These are phyloP conservation scores for Parotocinclus haroldoi DNA, from an alignment of 2,797 vertebrate species.

Conservation along the genomic window DNA sequence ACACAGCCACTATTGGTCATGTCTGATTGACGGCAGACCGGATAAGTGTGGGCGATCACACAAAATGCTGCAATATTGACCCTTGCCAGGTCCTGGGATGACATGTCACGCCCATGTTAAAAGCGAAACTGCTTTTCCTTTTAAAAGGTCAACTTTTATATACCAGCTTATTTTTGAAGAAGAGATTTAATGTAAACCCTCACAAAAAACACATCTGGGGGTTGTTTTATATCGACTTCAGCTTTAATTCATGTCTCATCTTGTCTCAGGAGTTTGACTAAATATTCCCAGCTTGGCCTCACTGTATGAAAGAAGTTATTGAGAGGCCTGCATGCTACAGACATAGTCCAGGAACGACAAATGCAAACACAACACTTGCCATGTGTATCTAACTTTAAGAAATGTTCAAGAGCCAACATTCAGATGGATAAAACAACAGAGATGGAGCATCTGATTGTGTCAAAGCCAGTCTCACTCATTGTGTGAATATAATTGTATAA, in stretches of 20 bases:
- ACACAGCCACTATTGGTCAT: too few species aligned
- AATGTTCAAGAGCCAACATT: background rate
- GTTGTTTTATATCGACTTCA: background rate
- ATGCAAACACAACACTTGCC: background rate
- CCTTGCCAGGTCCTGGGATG: too few species aligned
- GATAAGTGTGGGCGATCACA: too few species aligned
- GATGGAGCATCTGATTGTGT: background rate
- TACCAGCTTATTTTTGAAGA: too few species aligned
- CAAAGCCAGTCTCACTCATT: background rate
- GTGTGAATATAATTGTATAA: background rate
- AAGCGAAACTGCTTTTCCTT: too few species aligned
- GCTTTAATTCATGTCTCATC: background rate
- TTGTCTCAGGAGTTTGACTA: background rate
- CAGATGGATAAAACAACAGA: background rate
- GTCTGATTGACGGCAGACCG: too few species aligned
- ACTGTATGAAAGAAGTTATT: conserved; percentile 17
- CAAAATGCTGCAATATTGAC: too few species aligned
- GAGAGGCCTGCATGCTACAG: background rate
- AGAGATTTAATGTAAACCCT: too few species aligned
- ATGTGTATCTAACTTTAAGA: background rate
- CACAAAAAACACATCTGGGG: background rate
- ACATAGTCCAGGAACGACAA: background rate
- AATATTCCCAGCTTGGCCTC: background rate
- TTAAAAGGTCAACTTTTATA: too few species aligned
- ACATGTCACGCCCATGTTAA: too few species aligned